Conservation (phyloP, 2,888 invertebrate genomes). For the Penaeus monodon region DNA sequence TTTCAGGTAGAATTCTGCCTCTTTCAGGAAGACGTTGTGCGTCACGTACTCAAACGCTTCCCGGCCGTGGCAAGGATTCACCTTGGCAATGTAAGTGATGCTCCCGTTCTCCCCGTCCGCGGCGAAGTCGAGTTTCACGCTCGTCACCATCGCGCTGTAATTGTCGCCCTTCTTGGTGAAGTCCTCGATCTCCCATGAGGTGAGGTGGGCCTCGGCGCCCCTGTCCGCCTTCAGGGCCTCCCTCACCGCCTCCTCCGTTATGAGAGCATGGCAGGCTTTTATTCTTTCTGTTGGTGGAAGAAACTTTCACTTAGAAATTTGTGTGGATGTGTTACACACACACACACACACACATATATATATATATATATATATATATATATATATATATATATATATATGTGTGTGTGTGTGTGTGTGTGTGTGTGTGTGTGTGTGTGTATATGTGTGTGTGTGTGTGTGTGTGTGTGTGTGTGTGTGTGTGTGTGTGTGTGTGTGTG, state of each 20-base stretch:
- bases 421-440: too few relatives aligned
- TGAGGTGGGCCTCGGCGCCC: slow-evolving; percentile 24
- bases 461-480: too few relatives aligned
- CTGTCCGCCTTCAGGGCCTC: slow-evolving; percentile 30
- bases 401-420: too few relatives aligned
- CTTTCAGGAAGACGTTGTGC: slow-evolving; percentile 23
- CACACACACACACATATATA: too few relatives aligned
- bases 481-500: too few relatives aligned
- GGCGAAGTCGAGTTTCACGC: slow-evolving; percentile 17
- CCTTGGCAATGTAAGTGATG: slow-evolving; percentile 33
- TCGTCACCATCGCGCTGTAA: slow-evolving; percentile 39
- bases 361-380: too few relatives aligned
- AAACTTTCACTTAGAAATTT: too few relatives aligned
- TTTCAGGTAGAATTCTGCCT: slow-evolving; percentile 23
- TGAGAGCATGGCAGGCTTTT: slow-evolving; percentile 10
- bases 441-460: too few relatives aligned
- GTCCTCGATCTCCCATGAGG: slow-evolving; percentile 28
- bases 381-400: too few relatives aligned
- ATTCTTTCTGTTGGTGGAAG: too few relatives aligned
- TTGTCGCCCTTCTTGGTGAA: slow-evolving; percentile 46
- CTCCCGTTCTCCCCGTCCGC: neutral
- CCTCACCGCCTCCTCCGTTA: slow-evolving; percentile 21
- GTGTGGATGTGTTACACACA: too few relatives aligned
- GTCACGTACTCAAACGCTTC: neutral
- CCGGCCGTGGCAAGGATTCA: slow-evolving; percentile 26